Conservation (phyloP, 2,888 invertebrate species). For the Leptinotarsa peninsularis region DNA sequence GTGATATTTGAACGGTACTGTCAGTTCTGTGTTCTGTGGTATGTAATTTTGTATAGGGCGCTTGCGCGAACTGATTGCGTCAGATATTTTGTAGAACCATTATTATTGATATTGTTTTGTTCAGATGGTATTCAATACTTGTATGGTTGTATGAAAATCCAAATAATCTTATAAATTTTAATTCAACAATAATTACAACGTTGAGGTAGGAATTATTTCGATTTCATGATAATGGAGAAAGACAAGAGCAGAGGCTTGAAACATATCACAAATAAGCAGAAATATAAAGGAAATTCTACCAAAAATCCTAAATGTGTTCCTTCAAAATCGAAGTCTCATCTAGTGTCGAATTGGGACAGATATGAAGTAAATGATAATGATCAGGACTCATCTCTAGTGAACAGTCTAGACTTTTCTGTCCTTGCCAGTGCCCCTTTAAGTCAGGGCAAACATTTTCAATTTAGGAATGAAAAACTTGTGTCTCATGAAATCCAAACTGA, state of each 20-base stretch:
- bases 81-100: too few species aligned
- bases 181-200: too few species aligned
- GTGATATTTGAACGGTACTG: too few species aligned
- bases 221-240: slow-evolving; percentile 32
- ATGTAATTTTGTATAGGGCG: too few species aligned
- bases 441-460: slow-evolving; percentile 45
- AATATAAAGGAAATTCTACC: slow-evolving; percentile 47
- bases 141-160: too few species aligned
- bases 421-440: slow-evolving; percentile 34
- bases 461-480: slow-evolving; percentile 40
- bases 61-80: too few species aligned
- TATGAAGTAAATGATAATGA: slow-evolving; percentile 38
- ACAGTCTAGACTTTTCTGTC: slow-evolving; percentile 24
- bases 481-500: slow-evolving; percentile 35
- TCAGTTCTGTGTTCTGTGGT: too few species aligned
- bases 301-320: slow-evolving; percentile 46
- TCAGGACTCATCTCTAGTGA: background rate
- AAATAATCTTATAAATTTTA: too few species aligned
- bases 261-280: slow-evolving; percentile 46
- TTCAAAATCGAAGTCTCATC: slow-evolving; percentile 34
- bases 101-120: too few species aligned
- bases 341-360: slow-evolving; percentile 47
- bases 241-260: slow-evolving; percentile 46
- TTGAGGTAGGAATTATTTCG: background rate
- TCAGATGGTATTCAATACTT: too few species aligned